Evolutionary conservation across 2,888 invertebrate species (phyloP).

Genomic region (Melanophora roralis): DNA sequence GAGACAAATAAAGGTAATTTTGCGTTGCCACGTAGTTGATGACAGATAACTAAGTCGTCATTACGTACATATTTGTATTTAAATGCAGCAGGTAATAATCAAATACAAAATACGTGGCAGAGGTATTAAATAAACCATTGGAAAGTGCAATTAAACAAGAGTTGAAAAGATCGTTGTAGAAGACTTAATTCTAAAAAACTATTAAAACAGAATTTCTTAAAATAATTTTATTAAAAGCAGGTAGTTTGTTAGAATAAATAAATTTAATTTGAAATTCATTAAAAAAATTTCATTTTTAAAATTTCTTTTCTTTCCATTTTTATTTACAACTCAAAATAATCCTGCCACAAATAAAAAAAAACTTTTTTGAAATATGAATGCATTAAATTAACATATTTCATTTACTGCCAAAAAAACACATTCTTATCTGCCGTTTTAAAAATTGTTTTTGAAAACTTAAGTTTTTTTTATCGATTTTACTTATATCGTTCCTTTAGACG

Average conservation of each 20-base stretch:
- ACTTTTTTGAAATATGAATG: too few relatives aligned
- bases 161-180: not conserved
- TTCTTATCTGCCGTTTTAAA: not conserved
- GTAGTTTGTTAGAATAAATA: too few relatives aligned
- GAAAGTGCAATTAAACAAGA: not conserved
- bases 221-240: too few relatives aligned
- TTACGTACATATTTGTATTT: conserved; percentile 31
- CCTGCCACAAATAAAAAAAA: too few relatives aligned
- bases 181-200: too few relatives aligned
- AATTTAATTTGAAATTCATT: too few relatives aligned
- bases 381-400: too few relatives aligned
- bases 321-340: too few relatives aligned
- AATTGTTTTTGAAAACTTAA: not conserved
- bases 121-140: not conserved
- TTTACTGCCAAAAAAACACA: not conserved
- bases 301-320: too few relatives aligned
- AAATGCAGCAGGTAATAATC: conserved; percentile 25
- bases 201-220: too few relatives aligned
- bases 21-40: not conserved
- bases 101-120: not conserved
- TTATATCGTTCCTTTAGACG: not conserved
- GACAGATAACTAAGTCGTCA: conserved; percentile 25
- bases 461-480: not conserved
- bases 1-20: not conserved
- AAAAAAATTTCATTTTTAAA: too few relatives aligned